Conservation (phyloP, 2,113 vertebrate genomes). For the Gobius niger region DNA sequence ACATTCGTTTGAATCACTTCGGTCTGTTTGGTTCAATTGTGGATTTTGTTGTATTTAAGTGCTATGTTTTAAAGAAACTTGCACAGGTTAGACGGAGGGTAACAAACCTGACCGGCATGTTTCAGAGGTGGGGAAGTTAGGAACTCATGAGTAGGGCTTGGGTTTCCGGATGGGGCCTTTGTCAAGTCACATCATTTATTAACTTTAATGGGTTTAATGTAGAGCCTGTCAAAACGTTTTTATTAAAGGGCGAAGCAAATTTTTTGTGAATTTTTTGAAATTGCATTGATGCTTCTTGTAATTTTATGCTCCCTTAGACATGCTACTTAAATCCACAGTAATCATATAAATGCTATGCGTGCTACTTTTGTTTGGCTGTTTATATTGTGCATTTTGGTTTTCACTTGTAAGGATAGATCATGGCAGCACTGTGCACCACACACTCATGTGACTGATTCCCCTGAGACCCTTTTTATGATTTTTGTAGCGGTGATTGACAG, state of each 20-base stretch:
- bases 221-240: no score
- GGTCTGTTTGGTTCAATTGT: neutral
- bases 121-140: no score
- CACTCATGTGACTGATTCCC: slow-evolving; percentile 10
- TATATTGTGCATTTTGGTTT: neutral
- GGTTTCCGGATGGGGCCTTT: no score
- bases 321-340: neutral
- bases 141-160: no score
- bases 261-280: neutral
- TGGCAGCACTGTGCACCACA: neutral
- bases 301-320: neutral
- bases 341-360: neutral
- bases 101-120: no score
- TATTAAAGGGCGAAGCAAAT: no score
- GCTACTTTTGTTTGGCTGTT: neutral
- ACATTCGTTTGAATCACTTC: neutral
- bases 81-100: no score
- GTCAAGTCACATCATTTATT: no score
- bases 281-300: neutral
- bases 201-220: no score
- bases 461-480: slow-evolving; percentile 45
- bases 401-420: neutral
- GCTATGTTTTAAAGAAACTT: neutral
- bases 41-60: neutral
- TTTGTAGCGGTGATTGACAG: slow-evolving; percentile 73